Evolutionary conservation across 2,888 invertebrate genomes (phyloP).

Genomic region (Tridacna crocea): DNA sequence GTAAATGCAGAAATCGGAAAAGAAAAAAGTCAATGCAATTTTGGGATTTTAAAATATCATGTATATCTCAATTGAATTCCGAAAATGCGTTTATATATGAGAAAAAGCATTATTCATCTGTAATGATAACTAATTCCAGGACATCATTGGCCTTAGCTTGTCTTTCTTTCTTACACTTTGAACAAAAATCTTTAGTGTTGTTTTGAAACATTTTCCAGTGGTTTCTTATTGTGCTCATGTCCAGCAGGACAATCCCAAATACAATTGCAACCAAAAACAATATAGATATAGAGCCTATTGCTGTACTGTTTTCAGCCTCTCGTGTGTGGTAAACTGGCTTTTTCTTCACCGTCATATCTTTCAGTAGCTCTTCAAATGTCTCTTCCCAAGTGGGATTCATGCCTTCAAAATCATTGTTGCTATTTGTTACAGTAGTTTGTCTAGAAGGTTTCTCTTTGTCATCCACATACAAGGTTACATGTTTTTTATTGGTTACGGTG

Average conservation of each 20-base stretch:
- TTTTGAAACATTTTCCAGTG: constrained; percentile 33
- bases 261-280: constrained; percentile 45
- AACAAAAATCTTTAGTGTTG: constrained; percentile 30
- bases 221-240: constrained; percentile 46
- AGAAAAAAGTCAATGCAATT: too few relatives aligned
- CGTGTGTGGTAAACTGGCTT: constrained; percentile 35
- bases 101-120: background rate
- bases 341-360: constrained; percentile 48
- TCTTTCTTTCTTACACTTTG: constrained; percentile 12
- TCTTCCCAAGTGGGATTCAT: background rate
- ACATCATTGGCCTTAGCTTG: constrained; percentile 2
- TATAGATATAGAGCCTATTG: constrained; percentile 54
- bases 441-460: too few relatives aligned
- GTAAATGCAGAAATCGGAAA: too few relatives aligned
- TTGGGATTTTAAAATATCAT: too few relatives aligned
- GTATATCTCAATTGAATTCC: too few relatives aligned
- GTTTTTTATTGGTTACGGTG: too few relatives aligned
- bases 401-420: too few relatives aligned
- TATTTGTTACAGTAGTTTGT: too few relatives aligned
- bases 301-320: constrained; percentile 49
- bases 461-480: too few relatives aligned
- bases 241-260: constrained; percentile 51
- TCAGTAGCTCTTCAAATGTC: constrained; percentile 43
- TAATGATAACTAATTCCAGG: background rate
- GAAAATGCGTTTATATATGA: too few relatives aligned